Base-by-base conservation (phyloP, 2,888 invertebrate genomes). In the Ceraclea dissimilis region DNA sequence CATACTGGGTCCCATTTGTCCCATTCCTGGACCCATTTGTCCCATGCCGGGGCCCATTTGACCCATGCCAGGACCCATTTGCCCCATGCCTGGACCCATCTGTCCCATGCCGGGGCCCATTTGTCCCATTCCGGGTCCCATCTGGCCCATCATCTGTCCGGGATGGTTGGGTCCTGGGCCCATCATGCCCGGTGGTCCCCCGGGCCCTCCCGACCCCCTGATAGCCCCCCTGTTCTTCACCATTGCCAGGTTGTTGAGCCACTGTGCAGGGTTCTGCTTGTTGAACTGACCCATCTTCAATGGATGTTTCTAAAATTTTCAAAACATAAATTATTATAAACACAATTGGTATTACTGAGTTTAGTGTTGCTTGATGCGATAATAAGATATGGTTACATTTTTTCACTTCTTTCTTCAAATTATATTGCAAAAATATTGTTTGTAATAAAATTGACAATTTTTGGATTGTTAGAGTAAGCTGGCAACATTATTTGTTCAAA, bases 221-320 rank as follows among this genome's bases (percentile, higher is more conserved):
- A 79, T 79, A 51, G 81, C 81, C 22, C 82, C 81, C 63, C 86
- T 82, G 63, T 83, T 85, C 69, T 87, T 87, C 65, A 86, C 84
- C 80, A 86, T 85, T 48, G 86, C 84, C 51, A 89, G 76, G 67
- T 84, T 88, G 68, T 86, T 88, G 39, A 88, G 73, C 88, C 89
- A 89, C 67, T 88, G 88, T 20, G 86, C 85, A 51, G 87, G 86
- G 67, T 87, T 90, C 68, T 90, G 91, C 66, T 90, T 83, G 70
- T 85, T 87, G 70, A 92, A 87, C 68, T 92, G 93, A 54, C 88
- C 88, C 70, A 88, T 84, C 79, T 94, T 94, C 65, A 91, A 79
- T 2, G 93, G 93, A 73, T 93, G 89, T 79, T 93, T 94, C 84
- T 90, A 78, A 58, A 81, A 81, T 65, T 67, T 69, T 10, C 13